Percentiles rank a stretch among this genome's conserved stretches.
These are phyloP conservation scores for Luperina nickerlii DNA, from an alignment of 2,888 invertebrate genomes.

Conservation along the genomic window DNA sequence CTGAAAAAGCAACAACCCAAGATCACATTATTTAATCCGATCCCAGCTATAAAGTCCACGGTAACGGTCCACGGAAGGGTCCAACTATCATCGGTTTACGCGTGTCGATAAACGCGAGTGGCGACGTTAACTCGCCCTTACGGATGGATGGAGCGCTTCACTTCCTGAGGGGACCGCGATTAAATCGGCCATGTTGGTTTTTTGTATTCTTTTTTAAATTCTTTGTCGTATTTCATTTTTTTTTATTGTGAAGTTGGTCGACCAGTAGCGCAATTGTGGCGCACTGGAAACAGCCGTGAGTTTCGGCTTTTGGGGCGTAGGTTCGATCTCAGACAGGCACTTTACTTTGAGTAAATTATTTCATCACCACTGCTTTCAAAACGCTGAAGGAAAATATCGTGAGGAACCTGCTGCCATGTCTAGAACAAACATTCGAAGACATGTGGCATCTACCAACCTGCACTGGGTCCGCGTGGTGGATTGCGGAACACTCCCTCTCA, in stretches of 20 bases:
- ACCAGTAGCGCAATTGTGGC: too few species aligned
- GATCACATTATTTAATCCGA: constrained; percentile 61
- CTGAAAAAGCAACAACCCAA: constrained; percentile 17
- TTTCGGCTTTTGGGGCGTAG: too few species aligned
- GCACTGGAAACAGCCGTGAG: too few species aligned
- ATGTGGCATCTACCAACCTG: too few species aligned
- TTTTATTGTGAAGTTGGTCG: background rate
- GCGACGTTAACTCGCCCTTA: constrained; percentile 56
- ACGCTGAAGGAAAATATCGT: too few species aligned
- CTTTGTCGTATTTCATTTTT: background rate
- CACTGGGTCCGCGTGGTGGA: too few species aligned
- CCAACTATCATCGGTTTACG: constrained; percentile 75
- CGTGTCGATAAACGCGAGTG: constrained; percentile 70
- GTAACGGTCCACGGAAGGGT: constrained; percentile 69
- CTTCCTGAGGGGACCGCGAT: constrained; percentile 53
- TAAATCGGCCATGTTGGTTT: constrained; percentile 14
- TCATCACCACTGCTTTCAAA: too few species aligned
- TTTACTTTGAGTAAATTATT: too few species aligned
- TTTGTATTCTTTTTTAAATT: constrained; percentile 21
- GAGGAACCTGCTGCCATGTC: too few species aligned
- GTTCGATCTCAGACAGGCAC: too few species aligned
- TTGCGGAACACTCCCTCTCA: too few species aligned
- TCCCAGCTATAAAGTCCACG: constrained; percentile 58
- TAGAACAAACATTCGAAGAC: too few species aligned
- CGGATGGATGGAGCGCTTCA: constrained; percentile 49